These are phyloP conservation scores for Drepana arcuata DNA, from an alignment of 1,140 invertebrate genomes.

Conservation along the genomic window DNA sequence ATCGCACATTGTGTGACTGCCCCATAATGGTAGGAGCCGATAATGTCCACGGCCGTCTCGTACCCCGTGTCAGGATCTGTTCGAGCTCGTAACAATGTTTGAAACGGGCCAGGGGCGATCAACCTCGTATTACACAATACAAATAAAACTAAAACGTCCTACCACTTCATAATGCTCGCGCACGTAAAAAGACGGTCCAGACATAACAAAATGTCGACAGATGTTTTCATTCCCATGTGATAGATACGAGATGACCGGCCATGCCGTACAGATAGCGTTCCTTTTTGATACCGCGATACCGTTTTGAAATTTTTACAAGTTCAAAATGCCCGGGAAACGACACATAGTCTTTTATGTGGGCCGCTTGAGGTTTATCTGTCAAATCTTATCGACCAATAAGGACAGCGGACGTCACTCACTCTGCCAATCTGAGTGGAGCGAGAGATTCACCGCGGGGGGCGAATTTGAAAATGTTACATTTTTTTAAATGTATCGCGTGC, in stretches of 20 bases:
- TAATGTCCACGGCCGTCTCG: slow-evolving; percentile 19
- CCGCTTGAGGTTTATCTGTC: slow-evolving; percentile 55
- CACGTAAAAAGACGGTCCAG: slow-evolving; percentile 21
- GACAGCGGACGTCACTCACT: slow-evolving; percentile 63
- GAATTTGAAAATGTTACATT: slow-evolving; percentile 50
- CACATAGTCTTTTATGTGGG: slow-evolving; percentile 52
- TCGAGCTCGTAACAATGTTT: slow-evolving; percentile 20
- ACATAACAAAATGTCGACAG: slow-evolving; percentile 44
- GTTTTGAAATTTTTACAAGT: slow-evolving; percentile 56
- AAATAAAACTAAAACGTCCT: slow-evolving; percentile 22
- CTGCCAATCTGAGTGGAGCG: slow-evolving; percentile 52
- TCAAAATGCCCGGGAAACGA: slow-evolving; percentile 36
- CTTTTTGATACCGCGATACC: slow-evolving; percentile 49
- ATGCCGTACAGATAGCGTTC: slow-evolving; percentile 19
- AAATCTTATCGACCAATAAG: slow-evolving; percentile 66
- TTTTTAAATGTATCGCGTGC: slow-evolving; percentile 53
- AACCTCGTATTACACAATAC: slow-evolving; percentile 28
- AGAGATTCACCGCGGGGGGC: slow-evolving; percentile 45
- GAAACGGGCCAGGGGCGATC: slow-evolving; percentile 21
- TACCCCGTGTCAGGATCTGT: slow-evolving; percentile 10
- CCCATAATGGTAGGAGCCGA: slow-evolving; percentile 13
- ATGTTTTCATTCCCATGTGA: slow-evolving; percentile 52
- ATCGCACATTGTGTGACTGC: slow-evolving; percentile 11
- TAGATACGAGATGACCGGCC: slow-evolving; percentile 20
- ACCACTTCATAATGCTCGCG: slow-evolving; percentile 25